These are phyloP conservation scores for Vireo griseus DNA, from an alignment of 2,797 vertebrate genomes.

Conservation along the genomic window DNA sequence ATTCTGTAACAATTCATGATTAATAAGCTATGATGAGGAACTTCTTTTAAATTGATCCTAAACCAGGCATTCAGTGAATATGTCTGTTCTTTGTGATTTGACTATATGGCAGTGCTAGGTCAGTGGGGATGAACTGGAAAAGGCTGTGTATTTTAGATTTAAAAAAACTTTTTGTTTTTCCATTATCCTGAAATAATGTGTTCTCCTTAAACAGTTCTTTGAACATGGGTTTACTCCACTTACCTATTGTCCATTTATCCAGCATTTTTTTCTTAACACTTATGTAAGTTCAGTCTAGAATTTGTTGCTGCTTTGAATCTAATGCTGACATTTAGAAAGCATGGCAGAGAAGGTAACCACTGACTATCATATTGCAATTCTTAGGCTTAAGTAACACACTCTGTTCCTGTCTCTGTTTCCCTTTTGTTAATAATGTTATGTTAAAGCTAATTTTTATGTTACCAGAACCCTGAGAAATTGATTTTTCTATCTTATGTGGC, in stretches of 20 bases:
- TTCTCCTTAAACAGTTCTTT: not conserved
- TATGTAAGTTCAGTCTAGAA: not conserved
- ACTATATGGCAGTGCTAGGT: not conserved
- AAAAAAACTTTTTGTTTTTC: not conserved
- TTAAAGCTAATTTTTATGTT: not conserved
- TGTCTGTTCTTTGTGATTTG: not conserved
- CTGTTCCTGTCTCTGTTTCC: not conserved
- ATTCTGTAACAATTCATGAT: not conserved
- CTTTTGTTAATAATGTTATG: not conserved
- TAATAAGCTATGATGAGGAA: not conserved
- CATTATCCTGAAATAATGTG: not conserved
- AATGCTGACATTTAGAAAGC: not conserved
- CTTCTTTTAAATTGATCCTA: not conserved
- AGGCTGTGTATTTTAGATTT: not conserved
- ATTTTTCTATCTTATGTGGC: not conserved
- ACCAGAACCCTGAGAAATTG: not conserved
- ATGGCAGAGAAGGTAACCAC: not conserved
- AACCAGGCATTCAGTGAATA: not conserved
- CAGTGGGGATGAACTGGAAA: not conserved
- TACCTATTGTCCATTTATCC: not conserved
- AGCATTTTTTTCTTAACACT: not conserved
- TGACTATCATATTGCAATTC: not conserved
- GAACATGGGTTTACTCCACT: not conserved
- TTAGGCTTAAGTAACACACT: not conserved
- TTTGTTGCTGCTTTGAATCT: not conserved